phyloP scores from a whole-genome alignment of 2,113 vertebrate species.

The Acanthisitta chloris region DNA sequence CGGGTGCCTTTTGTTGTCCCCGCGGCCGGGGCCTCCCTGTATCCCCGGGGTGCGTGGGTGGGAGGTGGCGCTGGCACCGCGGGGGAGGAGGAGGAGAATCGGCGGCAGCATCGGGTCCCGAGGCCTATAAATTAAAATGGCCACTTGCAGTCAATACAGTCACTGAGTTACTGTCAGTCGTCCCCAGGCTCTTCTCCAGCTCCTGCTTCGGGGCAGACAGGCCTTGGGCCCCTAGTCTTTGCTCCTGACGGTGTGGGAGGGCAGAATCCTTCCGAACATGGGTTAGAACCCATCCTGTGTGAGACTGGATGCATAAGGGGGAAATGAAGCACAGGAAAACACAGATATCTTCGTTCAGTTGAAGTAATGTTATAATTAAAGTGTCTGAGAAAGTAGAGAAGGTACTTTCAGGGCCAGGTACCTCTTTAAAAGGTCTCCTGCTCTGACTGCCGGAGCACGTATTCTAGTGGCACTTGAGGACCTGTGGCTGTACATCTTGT shows the following conservation, averaged over 20 bases:
- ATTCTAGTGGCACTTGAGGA: background rate
- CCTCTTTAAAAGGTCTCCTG: background rate
- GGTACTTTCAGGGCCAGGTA: background rate
- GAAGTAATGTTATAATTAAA: background rate
- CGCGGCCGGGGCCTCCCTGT: background rate
- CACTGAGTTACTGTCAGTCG: background rate
- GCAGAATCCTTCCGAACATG: background rate
- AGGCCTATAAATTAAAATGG: conserved; percentile 67
- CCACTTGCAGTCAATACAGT: conserved; percentile 31
- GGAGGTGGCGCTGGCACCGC: background rate
- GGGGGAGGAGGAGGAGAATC: background rate
- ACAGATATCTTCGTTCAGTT: rapidly evolving
- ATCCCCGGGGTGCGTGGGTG: background rate
- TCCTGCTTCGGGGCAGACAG: background rate
- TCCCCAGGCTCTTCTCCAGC: background rate
- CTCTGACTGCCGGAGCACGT: background rate
- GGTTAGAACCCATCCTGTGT: background rate
- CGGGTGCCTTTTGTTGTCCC: too few relatives aligned
- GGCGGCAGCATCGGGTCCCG: background rate
- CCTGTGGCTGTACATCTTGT: background rate
- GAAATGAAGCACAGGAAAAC: background rate
- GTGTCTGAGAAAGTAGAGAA: background rate
- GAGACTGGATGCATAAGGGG: background rate
- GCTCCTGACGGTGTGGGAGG: background rate
- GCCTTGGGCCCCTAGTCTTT: background rate